A percentile compares a stretch with the other conserved stretches of the same genome.
phyloP scores from a whole-genome alignment of 2,888 invertebrate genomes.

The Watsonalla binaria region DNA sequence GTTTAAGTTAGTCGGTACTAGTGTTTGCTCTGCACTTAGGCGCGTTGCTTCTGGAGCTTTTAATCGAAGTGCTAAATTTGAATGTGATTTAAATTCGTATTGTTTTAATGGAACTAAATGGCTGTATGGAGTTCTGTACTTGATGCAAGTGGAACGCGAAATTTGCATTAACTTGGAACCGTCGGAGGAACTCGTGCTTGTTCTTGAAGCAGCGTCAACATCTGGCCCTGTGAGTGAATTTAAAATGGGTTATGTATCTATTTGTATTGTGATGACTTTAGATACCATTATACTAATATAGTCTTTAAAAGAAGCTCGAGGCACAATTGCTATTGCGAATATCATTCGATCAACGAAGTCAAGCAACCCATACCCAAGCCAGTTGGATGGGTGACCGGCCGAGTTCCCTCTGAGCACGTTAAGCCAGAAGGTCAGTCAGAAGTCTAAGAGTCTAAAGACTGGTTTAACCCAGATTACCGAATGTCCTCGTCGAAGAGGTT shows the following conservation, averaged over 20 bases:
- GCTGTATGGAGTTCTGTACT: slow-evolving; percentile 38
- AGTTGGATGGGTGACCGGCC: no score
- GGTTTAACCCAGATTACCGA: no score
- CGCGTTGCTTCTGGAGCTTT: slow-evolving; percentile 65
- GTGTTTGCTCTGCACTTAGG: slow-evolving; percentile 74
- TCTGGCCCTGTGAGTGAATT: slow-evolving; percentile 1
- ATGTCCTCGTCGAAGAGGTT: no score
- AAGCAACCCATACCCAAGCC: no score
- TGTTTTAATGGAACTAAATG: slow-evolving; percentile 58
- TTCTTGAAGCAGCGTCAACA: slow-evolving; percentile 1
- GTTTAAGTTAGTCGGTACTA: slow-evolving; percentile 62
- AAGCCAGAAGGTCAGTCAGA: no score
- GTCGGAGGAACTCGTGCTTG: slow-evolving; percentile 12
- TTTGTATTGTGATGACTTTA: not conserved
- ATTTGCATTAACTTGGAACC: slow-evolving; percentile 60
- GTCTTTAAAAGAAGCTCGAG: no score
- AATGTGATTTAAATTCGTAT: slow-evolving; percentile 73
- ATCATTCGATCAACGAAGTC: no score
- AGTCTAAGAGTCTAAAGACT: no score
- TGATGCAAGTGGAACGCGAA: slow-evolving; percentile 40
- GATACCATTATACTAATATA: no score
- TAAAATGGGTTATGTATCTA: not conserved
- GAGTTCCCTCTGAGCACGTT: no score
- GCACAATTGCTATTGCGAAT: no score
- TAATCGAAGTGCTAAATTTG: slow-evolving; percentile 76